A percentile compares a stretch with the other conserved stretches of the same genome.
These are phyloP conservation scores for Blastomussa wellsi DNA, from an alignment of 92 coral and sea anemone genomes.

Conservation along the genomic window DNA sequence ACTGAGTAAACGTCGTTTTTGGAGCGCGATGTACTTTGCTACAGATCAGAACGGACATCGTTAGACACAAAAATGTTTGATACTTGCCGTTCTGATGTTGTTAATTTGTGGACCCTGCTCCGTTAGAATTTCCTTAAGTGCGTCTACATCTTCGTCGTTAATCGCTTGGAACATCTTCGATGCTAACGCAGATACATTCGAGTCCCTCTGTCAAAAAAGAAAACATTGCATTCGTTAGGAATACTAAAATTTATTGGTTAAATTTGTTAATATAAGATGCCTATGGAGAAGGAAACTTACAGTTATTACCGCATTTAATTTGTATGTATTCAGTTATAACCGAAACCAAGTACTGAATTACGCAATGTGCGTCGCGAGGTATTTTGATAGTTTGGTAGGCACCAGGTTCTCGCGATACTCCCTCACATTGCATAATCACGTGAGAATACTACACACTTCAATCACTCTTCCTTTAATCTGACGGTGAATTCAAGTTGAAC, in stretches of 20 bases:
- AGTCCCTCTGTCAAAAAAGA: not conserved
- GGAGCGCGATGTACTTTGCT: not conserved
- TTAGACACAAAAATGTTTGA: not conserved
- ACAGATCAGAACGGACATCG: not conserved
- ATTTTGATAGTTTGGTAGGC: not conserved
- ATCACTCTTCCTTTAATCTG: not conserved
- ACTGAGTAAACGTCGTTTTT: not conserved
- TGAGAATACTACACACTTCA: not conserved
- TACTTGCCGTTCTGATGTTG: slow-evolving; percentile 26
- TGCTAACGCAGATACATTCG: slow-evolving; percentile 6
- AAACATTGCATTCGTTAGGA: not conserved
- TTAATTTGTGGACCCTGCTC: slow-evolving; percentile 18
- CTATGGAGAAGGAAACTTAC: not conserved
- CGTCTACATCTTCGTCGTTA: slow-evolving; percentile 54
- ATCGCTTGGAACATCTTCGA: slow-evolving; percentile 63
- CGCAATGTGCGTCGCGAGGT: not conserved
- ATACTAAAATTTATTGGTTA: too few species aligned
- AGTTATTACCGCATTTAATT: not conserved
- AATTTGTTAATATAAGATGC: not conserved
- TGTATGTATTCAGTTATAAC: not conserved
- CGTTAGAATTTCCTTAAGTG: slow-evolving; percentile 67
- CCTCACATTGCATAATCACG: not conserved
- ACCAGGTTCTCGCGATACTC: not conserved
- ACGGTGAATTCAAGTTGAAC: not conserved
- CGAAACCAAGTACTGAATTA: too few species aligned